Percentiles rank a stretch among this genome's conserved stretches.
Evolutionary conservation across 2,113 vertebrate species (phyloP).

Genomic region (Anoura caudifer): DNA sequence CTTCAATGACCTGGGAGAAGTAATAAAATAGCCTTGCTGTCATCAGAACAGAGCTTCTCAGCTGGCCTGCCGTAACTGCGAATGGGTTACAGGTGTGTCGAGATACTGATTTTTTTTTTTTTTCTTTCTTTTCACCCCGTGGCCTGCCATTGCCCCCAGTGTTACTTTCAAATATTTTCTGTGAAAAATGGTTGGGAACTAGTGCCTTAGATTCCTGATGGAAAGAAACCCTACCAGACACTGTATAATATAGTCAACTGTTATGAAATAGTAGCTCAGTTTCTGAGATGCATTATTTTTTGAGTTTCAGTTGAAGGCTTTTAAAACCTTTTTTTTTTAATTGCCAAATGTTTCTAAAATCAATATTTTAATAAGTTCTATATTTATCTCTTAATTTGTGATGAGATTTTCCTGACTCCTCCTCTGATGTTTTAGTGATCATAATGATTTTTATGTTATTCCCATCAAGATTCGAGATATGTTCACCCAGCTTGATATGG

Average conservation of each 20-base stretch:
- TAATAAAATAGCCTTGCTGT: background rate
- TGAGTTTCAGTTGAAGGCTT: background rate
- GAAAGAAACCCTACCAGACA: background rate
- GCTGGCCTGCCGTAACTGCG: accelerated
- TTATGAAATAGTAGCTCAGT: background rate
- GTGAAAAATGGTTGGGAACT: background rate
- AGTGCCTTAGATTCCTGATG: background rate
- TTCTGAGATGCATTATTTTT: background rate
- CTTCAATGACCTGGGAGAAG: background rate
- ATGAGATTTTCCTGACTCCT: background rate
- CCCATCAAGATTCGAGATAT: slow-evolving; percentile 88
- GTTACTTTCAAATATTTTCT: background rate
- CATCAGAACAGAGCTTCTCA: background rate
- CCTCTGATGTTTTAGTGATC: background rate
- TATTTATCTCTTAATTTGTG: background rate
- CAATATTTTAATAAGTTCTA: background rate
- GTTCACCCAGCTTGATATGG: slow-evolving; percentile 92
- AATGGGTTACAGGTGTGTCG: accelerated
- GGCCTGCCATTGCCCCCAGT: background rate
- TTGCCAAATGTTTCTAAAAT: background rate
- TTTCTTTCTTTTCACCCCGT: too few species aligned
- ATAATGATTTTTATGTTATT: background rate
- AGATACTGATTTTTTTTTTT: too few species aligned
- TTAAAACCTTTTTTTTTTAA: background rate
- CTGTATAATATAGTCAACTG: background rate